Evolutionary conservation across 1,140 invertebrate genomes (phyloP), one percentile per base, ranked within the genome.

Genomic region (Drosophila parvula): DNA sequence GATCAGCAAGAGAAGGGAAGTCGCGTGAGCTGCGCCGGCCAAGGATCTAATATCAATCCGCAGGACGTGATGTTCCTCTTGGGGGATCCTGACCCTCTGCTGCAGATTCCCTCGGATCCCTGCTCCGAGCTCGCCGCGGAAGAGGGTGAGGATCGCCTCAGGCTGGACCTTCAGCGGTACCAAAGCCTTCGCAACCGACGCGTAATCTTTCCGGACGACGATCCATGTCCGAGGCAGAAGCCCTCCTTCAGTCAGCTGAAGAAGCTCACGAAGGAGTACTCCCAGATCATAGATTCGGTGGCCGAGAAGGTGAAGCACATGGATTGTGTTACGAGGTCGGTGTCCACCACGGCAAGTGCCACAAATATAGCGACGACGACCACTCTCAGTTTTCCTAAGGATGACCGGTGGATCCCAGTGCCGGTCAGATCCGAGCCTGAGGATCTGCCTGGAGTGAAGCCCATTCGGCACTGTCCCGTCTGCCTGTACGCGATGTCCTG

Each of bases 401-500:
- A 38, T 2, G 34, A 59, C 14, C 51, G 22, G 1, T 2, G 22
- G 2, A 86, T 88, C 7, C 75, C 79, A 2, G 61, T 82, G 8
- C 60, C 75, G 0, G 12, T 86, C 0, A 51, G 63, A 22, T 55
- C 68, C 1, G 9, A 63, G 4, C 1, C 8, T 8, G 9, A 55
- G 22, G 47, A 47, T 4, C 38, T 64, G 2, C 48, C 48, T 2
- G 63, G 50, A 8, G 55, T 84, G 3, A 80, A 81, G 3, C 69
- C 80, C 1, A 60, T 65, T 18, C 81, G 85, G 0, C 81, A 65
- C 59, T 90, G 85, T 18, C 85, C 85, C 11, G n/a, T 85, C n/a
- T 90, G 85, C 48, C 28, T 85, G 41, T 61, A 22, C 34, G 34
- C 74, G 1, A 79, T 90, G 75, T 90, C 85, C 2, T 90, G 85